Evolutionary conservation across 64 coral and sea anemone genomes (phyloP), one percentile per base, ranked within the genome.

Genomic region (Montipora capricornis): DNA sequence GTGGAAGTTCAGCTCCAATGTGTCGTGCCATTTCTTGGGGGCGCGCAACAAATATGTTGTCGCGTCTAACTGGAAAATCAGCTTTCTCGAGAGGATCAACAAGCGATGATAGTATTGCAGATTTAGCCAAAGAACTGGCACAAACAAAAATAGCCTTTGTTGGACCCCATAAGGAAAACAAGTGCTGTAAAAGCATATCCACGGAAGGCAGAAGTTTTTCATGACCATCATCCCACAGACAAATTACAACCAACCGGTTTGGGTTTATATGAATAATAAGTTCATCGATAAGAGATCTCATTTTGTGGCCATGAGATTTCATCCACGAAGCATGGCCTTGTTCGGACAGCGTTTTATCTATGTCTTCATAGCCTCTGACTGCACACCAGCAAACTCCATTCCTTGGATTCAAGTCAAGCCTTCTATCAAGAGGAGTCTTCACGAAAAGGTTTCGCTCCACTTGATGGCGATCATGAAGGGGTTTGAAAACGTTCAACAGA

Each of bases 381-480:
- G 90, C 90, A 47, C 90, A 92, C 95, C 95, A 96, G 64, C 95
- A 96, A 12, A 96, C 77, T 11, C 90, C 95, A 67, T 96, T 88
- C 14, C 47, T 87, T 16, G 95, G 90, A 84, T 96, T 88, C 73
- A 96, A 12, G 20, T 89, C 90, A 16, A 96, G 79, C 53, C 88
- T 93, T 88, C 83, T 73, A 78, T 96, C 78, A 77, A 83, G 49
- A 19, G 90, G 95, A 2, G 95, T 96, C 81, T 90, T 93, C 6
- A 96, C 22, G 24, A 89, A 96, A 70, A 92, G 85, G 49, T 93
- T 93, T 90, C 95, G 59, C 77, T 96, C 90, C 3, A 87, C 83
- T 46, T 93, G 95, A 74, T 89, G 90, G 26, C 68, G 75, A 70
- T 96, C 95, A 64, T 96, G 86, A 68, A 68, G 79, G 68, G 80